Percentiles rank a stretch among this genome's conserved stretches.
phyloP scores from a whole-genome alignment of 1,140 invertebrate genomes.

The Hypothenemus hampei region DNA sequence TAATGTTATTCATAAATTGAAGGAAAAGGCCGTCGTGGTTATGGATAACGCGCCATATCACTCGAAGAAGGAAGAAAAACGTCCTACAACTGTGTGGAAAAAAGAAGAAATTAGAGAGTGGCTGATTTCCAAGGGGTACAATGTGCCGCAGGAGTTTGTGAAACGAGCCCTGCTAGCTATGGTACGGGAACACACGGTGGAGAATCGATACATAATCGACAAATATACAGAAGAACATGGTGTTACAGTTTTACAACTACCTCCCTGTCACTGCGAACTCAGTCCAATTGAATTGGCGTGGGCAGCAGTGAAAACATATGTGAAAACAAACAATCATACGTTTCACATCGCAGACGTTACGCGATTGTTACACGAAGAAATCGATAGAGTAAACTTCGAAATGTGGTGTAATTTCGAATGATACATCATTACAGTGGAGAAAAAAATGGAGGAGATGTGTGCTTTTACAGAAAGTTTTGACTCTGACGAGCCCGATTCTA shows the following conservation, averaged over 20 bases:
- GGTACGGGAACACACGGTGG: constrained; percentile 21
- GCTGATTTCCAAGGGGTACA: constrained; percentile 28
- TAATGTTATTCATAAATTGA: too few relatives aligned
- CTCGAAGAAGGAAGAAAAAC: constrained; percentile 24
- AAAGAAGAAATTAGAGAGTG: constrained; percentile 36
- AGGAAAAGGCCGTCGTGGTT: constrained; percentile 31
- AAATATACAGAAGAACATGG: constrained; percentile 24
- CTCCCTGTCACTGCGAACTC: constrained; percentile 34
- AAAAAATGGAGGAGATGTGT: not conserved
- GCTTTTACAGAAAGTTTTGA: too few relatives aligned
- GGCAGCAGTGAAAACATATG: too few relatives aligned
- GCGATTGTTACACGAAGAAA: not conserved
- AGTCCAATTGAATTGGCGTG: constrained; percentile 34
- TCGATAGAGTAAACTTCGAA: too few relatives aligned
- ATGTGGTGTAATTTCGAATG: too few relatives aligned
- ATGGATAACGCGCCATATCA: constrained; percentile 33
- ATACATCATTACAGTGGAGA: not conserved
- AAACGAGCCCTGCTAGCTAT: constrained; percentile 27
- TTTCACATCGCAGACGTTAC: too few relatives aligned
- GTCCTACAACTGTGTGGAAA: constrained; percentile 23
- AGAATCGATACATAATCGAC: constrained; percentile 32
- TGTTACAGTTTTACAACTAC: constrained; percentile 32
- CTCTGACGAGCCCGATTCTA: too few relatives aligned
- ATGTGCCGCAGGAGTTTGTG: too few relatives aligned
- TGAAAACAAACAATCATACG: too few relatives aligned